Conservation (phyloP, 2,888 invertebrate genomes). For the Mesorhabditis sp. region DNA sequence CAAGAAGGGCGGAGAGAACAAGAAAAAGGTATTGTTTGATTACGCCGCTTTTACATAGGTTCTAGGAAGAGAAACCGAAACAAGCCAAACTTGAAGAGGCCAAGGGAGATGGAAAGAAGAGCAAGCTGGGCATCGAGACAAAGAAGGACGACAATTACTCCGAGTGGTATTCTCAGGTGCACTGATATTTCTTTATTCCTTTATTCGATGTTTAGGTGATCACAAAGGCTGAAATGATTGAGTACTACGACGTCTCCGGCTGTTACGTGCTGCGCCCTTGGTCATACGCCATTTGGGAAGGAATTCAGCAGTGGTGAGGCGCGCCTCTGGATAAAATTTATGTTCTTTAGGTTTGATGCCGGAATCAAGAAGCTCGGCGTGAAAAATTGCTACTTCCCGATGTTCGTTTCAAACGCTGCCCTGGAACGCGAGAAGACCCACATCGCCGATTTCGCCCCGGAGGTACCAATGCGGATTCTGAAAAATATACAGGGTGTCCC, state of each 20-base stretch:
- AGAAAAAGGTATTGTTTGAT: conserved; percentile 10
- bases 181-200: conserved; percentile 12
- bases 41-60: background rate
- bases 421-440: conserved; percentile 92
- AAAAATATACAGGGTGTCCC: no score
- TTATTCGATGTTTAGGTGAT: conserved; percentile 63
- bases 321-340: background rate
- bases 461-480: conserved; percentile 66
- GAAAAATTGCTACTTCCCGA: conserved; percentile 94
- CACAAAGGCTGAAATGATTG: conserved; percentile 91
- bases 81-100: conserved; percentile 14
- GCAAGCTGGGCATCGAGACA: conserved; percentile 85
- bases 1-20: conserved; percentile 12
- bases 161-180: conserved; percentile 85
- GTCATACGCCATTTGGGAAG: conserved; percentile 93
- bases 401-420: conserved; percentile 86
- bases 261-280: conserved; percentile 97
- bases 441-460: conserved; percentile 96
- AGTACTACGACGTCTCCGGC: conserved; percentile 98
- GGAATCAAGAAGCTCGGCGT: conserved; percentile 76
- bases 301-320: conserved; percentile 63
- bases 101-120: conserved; percentile 71
- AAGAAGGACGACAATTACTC: conserved; percentile 86
- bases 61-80: conserved; percentile 21
- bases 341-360: conserved; percentile 39